Evolutionary conservation across 2,113 vertebrate genomes (phyloP).

Genomic region (Megaceryle torquata): DNA sequence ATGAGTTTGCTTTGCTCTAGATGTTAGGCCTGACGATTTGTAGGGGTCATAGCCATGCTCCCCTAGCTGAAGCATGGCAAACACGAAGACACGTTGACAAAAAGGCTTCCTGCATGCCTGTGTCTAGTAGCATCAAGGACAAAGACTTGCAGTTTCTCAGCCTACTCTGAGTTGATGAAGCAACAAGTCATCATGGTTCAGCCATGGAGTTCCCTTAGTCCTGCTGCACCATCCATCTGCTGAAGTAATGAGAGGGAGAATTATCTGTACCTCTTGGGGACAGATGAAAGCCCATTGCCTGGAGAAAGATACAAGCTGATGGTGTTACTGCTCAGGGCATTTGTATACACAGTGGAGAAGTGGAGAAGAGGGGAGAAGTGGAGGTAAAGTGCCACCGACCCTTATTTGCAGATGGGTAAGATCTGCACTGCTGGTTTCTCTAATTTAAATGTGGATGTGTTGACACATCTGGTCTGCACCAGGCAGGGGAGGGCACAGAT

Average conservation of each 20-base stretch:
- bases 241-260: not conserved
- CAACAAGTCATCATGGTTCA: not conserved
- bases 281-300: not conserved
- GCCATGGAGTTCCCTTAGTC: not conserved
- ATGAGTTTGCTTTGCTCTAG: not conserved
- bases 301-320: not conserved
- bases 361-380: not conserved
- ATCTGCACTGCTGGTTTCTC: not conserved
- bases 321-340: not conserved
- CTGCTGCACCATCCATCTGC: not conserved
- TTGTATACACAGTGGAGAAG: not conserved
- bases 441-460: not conserved
- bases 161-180: not conserved
- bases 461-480: not conserved
- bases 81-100: not conserved
- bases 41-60: too few relatives aligned
- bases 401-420: not conserved
- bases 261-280: not conserved
- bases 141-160: not conserved
- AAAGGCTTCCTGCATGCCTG: not conserved
- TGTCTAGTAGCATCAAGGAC: not conserved
- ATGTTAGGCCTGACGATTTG: not conserved
- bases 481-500: not conserved
- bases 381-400: not conserved
- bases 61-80: not conserved